Evolutionary conservation across 1,140 invertebrate species (phyloP), one percentile per base, ranked within the genome.

Genomic region (Dufourea novaeangliae): DNA sequence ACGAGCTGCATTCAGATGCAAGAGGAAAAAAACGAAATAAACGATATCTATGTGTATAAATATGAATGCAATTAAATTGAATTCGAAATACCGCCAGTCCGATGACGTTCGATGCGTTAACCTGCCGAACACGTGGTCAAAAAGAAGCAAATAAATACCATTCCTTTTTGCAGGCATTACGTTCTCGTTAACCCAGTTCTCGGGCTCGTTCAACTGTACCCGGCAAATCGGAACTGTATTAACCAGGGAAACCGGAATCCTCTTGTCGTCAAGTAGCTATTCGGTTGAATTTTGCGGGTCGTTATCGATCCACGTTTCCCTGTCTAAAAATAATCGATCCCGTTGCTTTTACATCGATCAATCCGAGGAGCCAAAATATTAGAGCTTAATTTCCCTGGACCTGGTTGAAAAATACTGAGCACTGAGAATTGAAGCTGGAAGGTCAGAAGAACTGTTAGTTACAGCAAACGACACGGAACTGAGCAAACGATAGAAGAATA

Each of bases 101-200:
- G 70, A 41, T 32, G 70, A 64, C 44, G 59, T 25, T 39, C 50
- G 44, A 72, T 7, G 29, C 22, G 57, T 3, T 27, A 37, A 46
- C 39, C 50, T 27, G 2, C 52, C 4, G 1, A 57, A 41, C 25
- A n/a, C n/a, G 50, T 12, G 32, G 14, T 57, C 54, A n/a, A 44
- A 8, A 12, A 22, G 27, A 7, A 27, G 5, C 7, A 20, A 57
- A 57, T 57, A 57, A 20, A 57, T 25, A 6, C n/a, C 17, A 17
- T 4, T 1, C 29, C 20, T 39, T 54, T 54, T 39, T 62, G 20
- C 25, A 54, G 27, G 20, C 63, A 63, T 39, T 52, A 63, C 32
- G 25, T 8, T 37, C 61, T 39, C 61, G 71, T 74, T 74, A 74
- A 74, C 71, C 71, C 37, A 66, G 37, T 66, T 74, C 27, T 22